A percentile compares a stretch with the other conserved stretches of the same genome.
These are phyloP conservation scores for Brachionus calyciflorus DNA, from an alignment of 1,140 invertebrate species.

Conservation along the genomic window DNA sequence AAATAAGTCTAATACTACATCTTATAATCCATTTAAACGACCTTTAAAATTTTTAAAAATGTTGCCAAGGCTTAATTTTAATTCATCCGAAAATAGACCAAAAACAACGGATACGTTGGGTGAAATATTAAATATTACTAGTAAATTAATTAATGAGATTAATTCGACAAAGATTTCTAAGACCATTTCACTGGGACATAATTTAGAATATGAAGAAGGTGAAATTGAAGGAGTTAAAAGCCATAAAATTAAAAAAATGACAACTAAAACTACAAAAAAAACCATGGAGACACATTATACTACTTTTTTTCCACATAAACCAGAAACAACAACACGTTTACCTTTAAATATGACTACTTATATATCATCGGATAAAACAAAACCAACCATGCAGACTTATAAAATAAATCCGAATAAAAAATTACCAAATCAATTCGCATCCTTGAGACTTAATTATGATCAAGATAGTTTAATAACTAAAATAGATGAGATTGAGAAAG, in stretches of 20 bases:
- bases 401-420: conserved; percentile 41
- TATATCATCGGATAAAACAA: conserved; percentile 21
- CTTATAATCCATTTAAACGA: conserved; percentile 1
- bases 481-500: conserved; percentile 23
- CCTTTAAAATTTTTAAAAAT: conserved; percentile 33
- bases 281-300: conserved; percentile 15
- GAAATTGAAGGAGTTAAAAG: neutral
- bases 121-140: conserved; percentile 8
- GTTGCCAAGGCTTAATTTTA: neutral
- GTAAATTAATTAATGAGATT: neutral
- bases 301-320: conserved; percentile 27
- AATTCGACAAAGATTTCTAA: neutral
- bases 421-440: conserved; percentile 42
- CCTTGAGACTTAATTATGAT: conserved; percentile 39
- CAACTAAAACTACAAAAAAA: neutral
- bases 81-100: neutral
- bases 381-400: conserved; percentile 39
- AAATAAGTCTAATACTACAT: neutral
- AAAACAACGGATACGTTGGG: neutral
- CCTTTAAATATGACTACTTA: neutral
- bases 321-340: neutral
- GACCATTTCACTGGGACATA: neutral
- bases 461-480: conserved; percentile 8
- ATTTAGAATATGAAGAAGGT: conserved; percentile 2
- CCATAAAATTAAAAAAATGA: neutral